These are phyloP conservation scores for Chesias legatella DNA, from an alignment of 2,888 invertebrate genomes.

Conservation along the genomic window DNA sequence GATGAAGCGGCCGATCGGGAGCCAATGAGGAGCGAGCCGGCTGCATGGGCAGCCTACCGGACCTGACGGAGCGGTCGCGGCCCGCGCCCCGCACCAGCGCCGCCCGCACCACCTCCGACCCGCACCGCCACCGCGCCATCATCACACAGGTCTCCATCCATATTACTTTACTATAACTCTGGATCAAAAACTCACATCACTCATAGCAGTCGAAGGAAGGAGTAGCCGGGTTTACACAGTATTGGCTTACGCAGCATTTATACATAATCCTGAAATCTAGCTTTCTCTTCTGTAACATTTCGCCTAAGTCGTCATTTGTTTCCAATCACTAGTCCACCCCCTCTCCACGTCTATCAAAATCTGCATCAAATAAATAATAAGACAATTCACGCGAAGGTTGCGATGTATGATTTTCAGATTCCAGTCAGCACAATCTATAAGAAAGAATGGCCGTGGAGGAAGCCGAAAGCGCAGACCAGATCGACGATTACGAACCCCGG, in stretches of 20 bases:
- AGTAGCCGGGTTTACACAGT: too few relatives aligned
- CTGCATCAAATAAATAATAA: background rate
- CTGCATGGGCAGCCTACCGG: constrained; percentile 77
- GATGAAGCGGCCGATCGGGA: constrained; percentile 6
- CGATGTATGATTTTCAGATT: constrained; percentile 42
- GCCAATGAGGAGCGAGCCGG: constrained; percentile 30
- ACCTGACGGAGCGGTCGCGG: constrained; percentile 75
- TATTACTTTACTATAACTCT: too few relatives aligned
- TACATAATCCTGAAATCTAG: too few relatives aligned
- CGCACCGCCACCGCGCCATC: constrained; percentile 61
- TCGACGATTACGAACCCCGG: constrained; percentile 37
- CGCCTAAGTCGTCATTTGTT: too few relatives aligned
- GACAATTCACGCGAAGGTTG: background rate
- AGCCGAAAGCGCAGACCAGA: constrained; percentile 50
- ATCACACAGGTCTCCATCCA: constrained; percentile 48
- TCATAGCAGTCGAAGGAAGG: too few relatives aligned
- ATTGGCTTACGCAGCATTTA: too few relatives aligned
- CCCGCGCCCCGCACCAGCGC: constrained; percentile 57
- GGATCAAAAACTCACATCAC: too few relatives aligned
- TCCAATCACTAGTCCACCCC: too few relatives aligned
- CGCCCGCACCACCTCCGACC: constrained; percentile 67
- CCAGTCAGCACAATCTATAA: constrained; percentile 67
- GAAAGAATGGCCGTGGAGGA: constrained; percentile 75
- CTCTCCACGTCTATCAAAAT: too few relatives aligned
- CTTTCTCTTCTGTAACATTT: too few relatives aligned